Percentiles rank a stretch among this genome's conserved stretches.
These are phyloP conservation scores for Notothenia rossii DNA, from an alignment of 2,113 vertebrate genomes.

Conservation along the genomic window DNA sequence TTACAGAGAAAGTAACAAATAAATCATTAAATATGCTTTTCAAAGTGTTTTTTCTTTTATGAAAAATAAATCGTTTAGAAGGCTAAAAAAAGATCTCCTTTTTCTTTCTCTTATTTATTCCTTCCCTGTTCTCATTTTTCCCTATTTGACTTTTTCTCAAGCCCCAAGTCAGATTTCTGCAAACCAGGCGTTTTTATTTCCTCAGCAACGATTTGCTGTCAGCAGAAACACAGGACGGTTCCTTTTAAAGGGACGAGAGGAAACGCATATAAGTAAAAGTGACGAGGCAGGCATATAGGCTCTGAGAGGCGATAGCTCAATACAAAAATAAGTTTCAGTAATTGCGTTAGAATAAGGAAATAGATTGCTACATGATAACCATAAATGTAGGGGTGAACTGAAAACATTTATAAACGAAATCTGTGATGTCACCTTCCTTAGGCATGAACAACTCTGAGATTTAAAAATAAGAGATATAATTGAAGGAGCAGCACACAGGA, in stretches of 20 bases:
- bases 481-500: background rate
- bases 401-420: constrained; percentile 1
- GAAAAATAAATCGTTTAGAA: background rate
- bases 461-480: background rate
- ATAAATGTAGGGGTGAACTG: background rate
- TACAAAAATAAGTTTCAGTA: constrained; percentile 5
- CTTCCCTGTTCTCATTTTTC: constrained; percentile 17
- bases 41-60: background rate
- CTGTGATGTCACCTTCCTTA: background rate
- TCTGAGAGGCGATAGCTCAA: background rate
- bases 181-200: constrained; percentile 53
- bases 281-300: background rate
- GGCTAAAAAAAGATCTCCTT: background rate
- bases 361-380: background rate
- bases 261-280: constrained; percentile 29
- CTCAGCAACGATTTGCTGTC: constrained; percentile 64
- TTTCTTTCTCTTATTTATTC: background rate
- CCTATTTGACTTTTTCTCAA: background rate
- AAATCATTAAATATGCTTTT: constrained; percentile 17
- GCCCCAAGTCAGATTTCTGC: constrained; percentile 47
- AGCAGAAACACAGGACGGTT: constrained; percentile 59
- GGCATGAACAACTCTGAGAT: background rate
- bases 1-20: constrained; percentile 38
- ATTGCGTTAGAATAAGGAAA: background rate
- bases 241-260: constrained; percentile 30